Conservation (phyloP, 2,888 invertebrate genomes). For the Homarus gammarus region DNA sequence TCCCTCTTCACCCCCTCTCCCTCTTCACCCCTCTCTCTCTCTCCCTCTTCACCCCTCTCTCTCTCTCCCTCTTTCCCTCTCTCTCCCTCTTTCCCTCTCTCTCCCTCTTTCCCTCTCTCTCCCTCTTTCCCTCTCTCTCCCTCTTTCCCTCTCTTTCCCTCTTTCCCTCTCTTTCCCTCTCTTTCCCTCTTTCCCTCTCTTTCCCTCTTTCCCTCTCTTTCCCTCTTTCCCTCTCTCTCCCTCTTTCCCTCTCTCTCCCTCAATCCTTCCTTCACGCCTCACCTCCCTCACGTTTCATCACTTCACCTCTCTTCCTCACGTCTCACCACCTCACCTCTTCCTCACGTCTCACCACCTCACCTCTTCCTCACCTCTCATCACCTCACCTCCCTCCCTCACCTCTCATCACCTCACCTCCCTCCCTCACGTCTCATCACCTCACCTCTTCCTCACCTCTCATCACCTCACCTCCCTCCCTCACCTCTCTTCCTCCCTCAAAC, state of each 20-base stretch:
- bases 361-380: no score
- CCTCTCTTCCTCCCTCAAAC: no score
- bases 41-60: slow-evolving; percentile 7
- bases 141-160: not conserved
- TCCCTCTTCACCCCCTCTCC: slow-evolving; percentile 20
- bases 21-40: not conserved
- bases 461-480: no score
- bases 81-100: slow-evolving; percentile 27
- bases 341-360: no score
- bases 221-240: slow-evolving; percentile 6
- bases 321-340: no score
- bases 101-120: no score
- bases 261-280: not conserved
- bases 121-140: slow-evolving; percentile 6
- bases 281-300: no score
- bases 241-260: slow-evolving; percentile 26
- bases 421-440: no score
- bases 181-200: slow-evolving; percentile 12
- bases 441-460: no score
- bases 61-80: slow-evolving; percentile 22
- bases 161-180: not conserved
- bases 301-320: no score
- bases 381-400: no score
- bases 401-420: no score
- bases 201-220: slow-evolving; percentile 21